Conservation (phyloP, 1,140 invertebrate genomes). For the Drosophila burlai region DNA sequence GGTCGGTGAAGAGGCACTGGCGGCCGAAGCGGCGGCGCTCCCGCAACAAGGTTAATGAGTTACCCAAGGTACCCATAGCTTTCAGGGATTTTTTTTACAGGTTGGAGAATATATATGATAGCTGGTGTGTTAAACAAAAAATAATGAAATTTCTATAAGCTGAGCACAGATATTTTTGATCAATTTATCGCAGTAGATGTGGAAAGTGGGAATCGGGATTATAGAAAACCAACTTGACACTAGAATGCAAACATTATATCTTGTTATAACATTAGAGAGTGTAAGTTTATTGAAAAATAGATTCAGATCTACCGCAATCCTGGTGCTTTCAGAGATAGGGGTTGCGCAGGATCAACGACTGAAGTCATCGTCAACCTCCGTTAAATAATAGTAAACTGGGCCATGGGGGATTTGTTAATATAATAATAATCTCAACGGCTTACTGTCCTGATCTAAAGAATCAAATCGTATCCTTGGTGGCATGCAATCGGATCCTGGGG, state of each 20-base stretch:
- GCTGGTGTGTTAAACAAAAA: neutral
- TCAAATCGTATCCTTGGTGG: neutral
- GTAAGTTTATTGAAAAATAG: neutral
- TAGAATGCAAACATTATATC: neutral
- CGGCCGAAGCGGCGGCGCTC: conserved; percentile 89
- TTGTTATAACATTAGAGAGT: no score
- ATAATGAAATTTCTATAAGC: neutral
- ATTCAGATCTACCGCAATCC: no score
- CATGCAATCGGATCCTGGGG: neutral
- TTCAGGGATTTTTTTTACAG: neutral
- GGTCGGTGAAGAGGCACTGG: conserved; percentile 90
- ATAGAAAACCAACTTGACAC: neutral
- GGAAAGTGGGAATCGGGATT: neutral
- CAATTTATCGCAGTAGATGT: conserved; percentile 1
- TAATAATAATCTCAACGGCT: neutral
- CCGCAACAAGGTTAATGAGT: conserved; percentile 85
- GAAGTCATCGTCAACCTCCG: neutral
- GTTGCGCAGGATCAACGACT: neutral
- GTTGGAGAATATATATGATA: neutral
- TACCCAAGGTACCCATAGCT: conserved; percentile 34
- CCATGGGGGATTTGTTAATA: neutral
- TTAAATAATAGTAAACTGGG: neutral
- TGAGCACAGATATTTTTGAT: neutral
- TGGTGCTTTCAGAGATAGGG: no score
- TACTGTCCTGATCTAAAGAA: neutral